phyloP scores from a whole-genome alignment of 2,888 invertebrate species.

The Strigamia transsilvanica region DNA sequence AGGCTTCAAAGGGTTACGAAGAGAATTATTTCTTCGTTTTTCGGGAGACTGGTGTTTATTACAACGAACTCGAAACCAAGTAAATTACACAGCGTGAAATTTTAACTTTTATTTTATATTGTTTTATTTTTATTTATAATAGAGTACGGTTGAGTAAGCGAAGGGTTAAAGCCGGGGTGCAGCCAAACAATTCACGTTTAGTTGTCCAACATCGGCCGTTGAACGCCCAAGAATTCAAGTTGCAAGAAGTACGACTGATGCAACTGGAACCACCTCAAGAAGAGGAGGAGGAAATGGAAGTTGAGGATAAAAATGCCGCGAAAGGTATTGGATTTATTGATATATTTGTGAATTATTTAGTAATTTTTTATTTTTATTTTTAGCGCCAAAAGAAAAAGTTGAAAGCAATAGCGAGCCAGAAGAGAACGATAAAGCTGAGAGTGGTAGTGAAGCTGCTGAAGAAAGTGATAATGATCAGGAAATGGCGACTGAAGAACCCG shows the following conservation, averaged over 20 bases:
- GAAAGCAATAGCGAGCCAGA: constrained; percentile 51
- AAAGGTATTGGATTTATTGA: constrained; percentile 12
- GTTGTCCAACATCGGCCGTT: constrained; percentile 90
- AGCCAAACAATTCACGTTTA: constrained; percentile 78
- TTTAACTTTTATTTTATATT: constrained; percentile 3
- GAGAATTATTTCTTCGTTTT: constrained; percentile 97
- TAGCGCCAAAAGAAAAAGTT: constrained; percentile 32
- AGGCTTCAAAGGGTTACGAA: constrained; percentile 92
- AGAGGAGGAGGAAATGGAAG: constrained; percentile 69
- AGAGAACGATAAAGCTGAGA: constrained; percentile 53
- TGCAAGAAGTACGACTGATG: constrained; percentile 72
- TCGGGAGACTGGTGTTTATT: constrained; percentile 88
- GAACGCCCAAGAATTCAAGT: constrained; percentile 80
- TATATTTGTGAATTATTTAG: not conserved
- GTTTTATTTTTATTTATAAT: constrained; percentile 55
- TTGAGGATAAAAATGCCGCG: constrained; percentile 21
- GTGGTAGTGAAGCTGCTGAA: constrained; percentile 53
- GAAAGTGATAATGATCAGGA: constrained; percentile 52
- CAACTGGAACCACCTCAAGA: constrained; percentile 86
- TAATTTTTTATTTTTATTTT: not conserved
- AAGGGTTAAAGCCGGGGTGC: constrained; percentile 78
- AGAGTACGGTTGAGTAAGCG: constrained; percentile 93
- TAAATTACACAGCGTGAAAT: constrained; percentile 57
- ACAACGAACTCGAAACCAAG: constrained; percentile 91
- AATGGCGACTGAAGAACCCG: constrained; percentile 65